Conservation (phyloP, 2,888 invertebrate genomes). For the Orchesella flavescens region DNA sequence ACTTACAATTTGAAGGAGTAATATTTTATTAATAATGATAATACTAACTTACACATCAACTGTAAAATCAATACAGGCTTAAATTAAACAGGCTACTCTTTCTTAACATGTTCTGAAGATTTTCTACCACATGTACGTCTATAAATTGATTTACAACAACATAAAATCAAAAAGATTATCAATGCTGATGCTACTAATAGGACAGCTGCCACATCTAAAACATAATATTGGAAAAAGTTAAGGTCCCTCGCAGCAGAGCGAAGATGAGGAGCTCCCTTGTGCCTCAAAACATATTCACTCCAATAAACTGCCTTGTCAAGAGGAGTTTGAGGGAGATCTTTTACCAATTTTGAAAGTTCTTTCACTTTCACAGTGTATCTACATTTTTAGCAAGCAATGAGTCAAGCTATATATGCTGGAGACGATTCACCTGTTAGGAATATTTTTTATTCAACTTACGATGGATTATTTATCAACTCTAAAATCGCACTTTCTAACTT, state of each 20-base stretch:
- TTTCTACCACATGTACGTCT: not conserved
- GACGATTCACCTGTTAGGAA: not conserved
- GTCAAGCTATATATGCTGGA: not conserved
- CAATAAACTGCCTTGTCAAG: slow-evolving; percentile 49
- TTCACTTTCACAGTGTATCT: slow-evolving; percentile 54
- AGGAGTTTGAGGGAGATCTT: slow-evolving; percentile 54
- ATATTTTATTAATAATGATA: too few species aligned
- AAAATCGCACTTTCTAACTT: slow-evolving; percentile 18
- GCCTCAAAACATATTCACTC: slow-evolving; percentile 62
- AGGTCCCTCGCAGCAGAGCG: too few species aligned
- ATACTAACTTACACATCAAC: too few species aligned
- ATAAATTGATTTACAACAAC: not conserved
- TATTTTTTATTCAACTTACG: not conserved
- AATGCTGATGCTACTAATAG: not conserved
- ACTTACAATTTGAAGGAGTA: too few species aligned
- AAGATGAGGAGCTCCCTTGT: too few species aligned
- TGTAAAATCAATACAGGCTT: too few species aligned
- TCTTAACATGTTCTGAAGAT: not conserved
- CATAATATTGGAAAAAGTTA: too few species aligned
- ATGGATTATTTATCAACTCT: slow-evolving; percentile 47
- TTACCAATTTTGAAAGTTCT: too few species aligned
- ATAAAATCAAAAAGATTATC: not conserved
- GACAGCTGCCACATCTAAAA: too few species aligned
- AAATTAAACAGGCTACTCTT: too few species aligned
- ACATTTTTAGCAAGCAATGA: not conserved